Evolutionary conservation across 2,797 vertebrate genomes (phyloP).

Genomic region (Fratercula arctica): DNA sequence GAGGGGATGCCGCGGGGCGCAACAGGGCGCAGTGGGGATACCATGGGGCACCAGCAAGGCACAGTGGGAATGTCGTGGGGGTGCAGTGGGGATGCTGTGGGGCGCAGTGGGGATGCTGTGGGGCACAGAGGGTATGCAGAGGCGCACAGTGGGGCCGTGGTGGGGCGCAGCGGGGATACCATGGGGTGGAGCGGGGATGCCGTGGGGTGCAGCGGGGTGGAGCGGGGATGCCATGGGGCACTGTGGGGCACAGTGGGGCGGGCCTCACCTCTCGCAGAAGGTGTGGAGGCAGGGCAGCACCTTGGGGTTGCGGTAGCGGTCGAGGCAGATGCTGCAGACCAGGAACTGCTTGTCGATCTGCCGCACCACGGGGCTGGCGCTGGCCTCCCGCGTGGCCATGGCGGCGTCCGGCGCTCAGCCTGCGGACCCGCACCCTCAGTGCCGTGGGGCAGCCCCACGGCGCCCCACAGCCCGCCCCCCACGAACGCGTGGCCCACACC

Average conservation of each 20-base stretch:
- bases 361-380: conserved; percentile 89
- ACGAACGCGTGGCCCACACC: too few species aligned
- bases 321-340: conserved; percentile 94
- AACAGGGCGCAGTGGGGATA: too few species aligned
- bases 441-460: background rate
- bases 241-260: background rate
- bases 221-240: conserved; percentile 83
- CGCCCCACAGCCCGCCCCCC: background rate
- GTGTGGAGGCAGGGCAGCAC: conserved; percentile 93
- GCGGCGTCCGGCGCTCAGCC: background rate
- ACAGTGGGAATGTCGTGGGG: too few species aligned
- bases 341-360: conserved; percentile 96
- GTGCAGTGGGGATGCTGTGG: too few species aligned
- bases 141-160: too few species aligned
- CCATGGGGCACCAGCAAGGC: too few species aligned
- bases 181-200: conserved; percentile 75
- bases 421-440: background rate
- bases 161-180: conserved; percentile 67
- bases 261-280: conserved; percentile 91
- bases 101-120: too few species aligned
- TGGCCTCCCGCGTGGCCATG: conserved; percentile 43
- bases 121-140: too few species aligned
- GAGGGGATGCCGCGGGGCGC: too few species aligned
- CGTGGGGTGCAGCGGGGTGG: conserved; percentile 56
- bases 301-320: conserved; percentile 91